These are phyloP conservation scores for Urocynchramus pylzowi DNA, from an alignment of 2,113 vertebrate genomes.

Conservation along the genomic window DNA sequence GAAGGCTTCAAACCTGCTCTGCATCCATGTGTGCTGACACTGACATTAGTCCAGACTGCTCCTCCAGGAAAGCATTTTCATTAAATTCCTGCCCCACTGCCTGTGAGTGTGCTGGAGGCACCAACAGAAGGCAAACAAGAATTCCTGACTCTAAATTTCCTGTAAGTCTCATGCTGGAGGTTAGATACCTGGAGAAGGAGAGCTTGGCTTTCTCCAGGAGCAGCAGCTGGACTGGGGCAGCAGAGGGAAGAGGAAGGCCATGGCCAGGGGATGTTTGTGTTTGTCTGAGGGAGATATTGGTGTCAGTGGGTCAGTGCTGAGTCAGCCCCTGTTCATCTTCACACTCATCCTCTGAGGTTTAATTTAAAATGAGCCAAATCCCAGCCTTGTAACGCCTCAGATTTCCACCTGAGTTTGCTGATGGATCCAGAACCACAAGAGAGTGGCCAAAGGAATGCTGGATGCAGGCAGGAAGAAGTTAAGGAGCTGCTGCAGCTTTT, in stretches of 20 bases:
- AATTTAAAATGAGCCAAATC: not conserved
- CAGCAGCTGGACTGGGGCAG: not conserved
- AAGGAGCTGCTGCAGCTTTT: not conserved
- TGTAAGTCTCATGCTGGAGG: not conserved
- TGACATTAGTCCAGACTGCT: not conserved
- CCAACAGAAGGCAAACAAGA: not conserved
- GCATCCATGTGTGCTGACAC: not conserved
- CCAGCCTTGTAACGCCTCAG: accelerated
- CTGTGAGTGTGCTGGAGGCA: accelerated
- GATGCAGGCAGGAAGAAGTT: not conserved
- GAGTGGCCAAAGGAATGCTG: not conserved
- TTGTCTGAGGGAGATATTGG: not conserved
- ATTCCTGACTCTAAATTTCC: not conserved
- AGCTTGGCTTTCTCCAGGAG: not conserved
- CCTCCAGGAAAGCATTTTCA: not conserved
- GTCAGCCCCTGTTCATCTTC: not conserved
- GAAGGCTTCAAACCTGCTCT: not conserved
- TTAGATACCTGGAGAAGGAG: not conserved
- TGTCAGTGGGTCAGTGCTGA: conserved; percentile 55
- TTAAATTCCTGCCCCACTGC: not conserved
- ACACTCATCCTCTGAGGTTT: not conserved
- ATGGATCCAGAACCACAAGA: not conserved
- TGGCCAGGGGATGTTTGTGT: not conserved
- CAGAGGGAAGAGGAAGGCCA: not conserved
- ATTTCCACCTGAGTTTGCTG: not conserved